phyloP scores from a whole-genome alignment of 1,140 invertebrate species.

The Choristoneura fumiferana region DNA sequence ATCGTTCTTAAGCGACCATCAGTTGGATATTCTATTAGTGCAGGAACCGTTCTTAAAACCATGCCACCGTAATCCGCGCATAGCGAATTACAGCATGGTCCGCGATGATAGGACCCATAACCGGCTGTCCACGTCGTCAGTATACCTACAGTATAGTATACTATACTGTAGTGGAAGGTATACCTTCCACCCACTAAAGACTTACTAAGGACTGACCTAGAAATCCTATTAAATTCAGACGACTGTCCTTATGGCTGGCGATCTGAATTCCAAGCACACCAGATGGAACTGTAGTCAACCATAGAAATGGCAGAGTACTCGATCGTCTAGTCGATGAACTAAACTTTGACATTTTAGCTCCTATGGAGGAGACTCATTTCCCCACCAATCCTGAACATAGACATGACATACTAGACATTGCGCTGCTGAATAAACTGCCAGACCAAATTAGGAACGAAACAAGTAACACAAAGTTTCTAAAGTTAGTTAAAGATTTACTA shows the following conservation, averaged over 20 bases:
- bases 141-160: no score
- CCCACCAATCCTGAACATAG: not conserved
- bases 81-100: not conserved
- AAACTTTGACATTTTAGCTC: conserved; percentile 1
- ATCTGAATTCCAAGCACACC: not conserved
- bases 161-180: no score
- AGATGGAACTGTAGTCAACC: conserved; percentile 7
- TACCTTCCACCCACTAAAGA: no score
- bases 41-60: not conserved
- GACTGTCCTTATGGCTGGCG: not conserved
- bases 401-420: no score
- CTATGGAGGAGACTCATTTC: no score
- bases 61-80: not conserved
- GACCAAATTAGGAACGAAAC: no score
- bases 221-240: not conserved
- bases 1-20: not conserved
- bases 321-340: not conserved
- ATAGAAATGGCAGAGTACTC: not conserved
- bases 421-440: no score
- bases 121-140: no score
- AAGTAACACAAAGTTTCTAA: no score
- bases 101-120: not conserved
- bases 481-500: no score
- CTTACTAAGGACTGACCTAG: no score
- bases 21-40: not conserved